Base-by-base conservation (phyloP, 1,140 invertebrate genomes). In the Drosophila parvula region DNA sequence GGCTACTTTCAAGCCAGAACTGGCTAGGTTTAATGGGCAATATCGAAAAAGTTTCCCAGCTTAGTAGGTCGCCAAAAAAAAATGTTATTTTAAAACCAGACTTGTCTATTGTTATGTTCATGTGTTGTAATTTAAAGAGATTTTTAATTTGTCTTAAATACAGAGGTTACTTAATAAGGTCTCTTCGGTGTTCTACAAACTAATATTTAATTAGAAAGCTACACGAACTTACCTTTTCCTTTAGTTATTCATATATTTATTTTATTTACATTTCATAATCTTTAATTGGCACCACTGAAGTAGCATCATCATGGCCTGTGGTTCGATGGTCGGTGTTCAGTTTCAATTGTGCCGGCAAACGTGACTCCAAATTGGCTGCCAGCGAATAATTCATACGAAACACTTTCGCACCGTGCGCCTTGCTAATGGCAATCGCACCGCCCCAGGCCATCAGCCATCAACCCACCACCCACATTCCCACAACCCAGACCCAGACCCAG, bases 321-420 rank as follows among this genome's bases (percentile, higher is more conserved):
- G 60, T 57, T 55, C 73, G 69, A 61, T 63, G 60, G 48, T 60
- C 53, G 78, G 81, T 79, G 70, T 88, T 75, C 73, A 68, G 84
- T 89, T 89, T 90, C 84, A 89, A 89, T 88, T 88, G 84, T 89
- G 85, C 81, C 68, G 59, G 83, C 79, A 84, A 89, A 88, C 81
- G 84, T 89, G 84, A 76, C 78, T 90, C 81, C 85, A 89, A 89
- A 89, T 89, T 89, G 84, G 84, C 85, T 89, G 60, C 62, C 69
- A 78, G 74, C 84, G 74, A 89, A 89, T 89, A 89, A 89, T 89
- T 89, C 84, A 89, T 89, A 81, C 76, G 86, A 84, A 90, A 89
- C 84, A 89, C 84, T 89, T 89, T 89, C 84, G 81, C 84, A 90
- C 81, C 85, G 78, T 74, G 69, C 32, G 77, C 68, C 77, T 89